A percentile compares a stretch with the other conserved stretches of the same genome.
Evolutionary conservation across 2,113 vertebrate species (phyloP).

Genomic region (Psittacara wagleri): DNA sequence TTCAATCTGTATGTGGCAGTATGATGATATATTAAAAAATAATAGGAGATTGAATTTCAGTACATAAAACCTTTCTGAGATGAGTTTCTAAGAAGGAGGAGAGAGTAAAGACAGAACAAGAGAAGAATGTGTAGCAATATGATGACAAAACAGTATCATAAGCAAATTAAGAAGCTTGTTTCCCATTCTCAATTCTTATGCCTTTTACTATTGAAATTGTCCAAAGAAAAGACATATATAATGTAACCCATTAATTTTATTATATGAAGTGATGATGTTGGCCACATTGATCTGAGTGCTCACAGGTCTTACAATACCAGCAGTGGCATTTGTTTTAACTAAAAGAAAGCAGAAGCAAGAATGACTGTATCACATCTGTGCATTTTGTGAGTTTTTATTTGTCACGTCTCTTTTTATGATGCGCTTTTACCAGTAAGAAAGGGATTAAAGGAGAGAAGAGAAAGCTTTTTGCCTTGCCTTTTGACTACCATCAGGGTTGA

Average conservation of each 20-base stretch:
- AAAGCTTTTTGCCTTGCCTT: background rate
- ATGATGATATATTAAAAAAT: background rate
- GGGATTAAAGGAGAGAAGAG: background rate
- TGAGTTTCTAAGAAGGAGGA: background rate
- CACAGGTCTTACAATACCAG: background rate
- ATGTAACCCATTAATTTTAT: background rate
- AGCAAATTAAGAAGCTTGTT: background rate
- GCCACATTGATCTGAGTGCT: background rate
- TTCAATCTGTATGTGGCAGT: background rate
- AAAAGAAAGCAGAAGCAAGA: background rate
- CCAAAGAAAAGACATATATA: background rate
- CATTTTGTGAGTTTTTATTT: background rate
- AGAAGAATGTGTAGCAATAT: background rate
- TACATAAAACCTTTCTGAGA: background rate
- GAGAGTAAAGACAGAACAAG: background rate
- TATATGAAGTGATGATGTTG: background rate
- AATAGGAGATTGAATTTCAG: background rate
- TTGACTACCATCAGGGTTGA: background rate
- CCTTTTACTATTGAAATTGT: background rate
- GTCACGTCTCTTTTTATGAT: background rate
- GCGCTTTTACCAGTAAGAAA: background rate
- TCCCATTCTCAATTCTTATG: background rate
- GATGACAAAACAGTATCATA: background rate
- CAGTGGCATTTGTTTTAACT: background rate
- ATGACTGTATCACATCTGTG: background rate